Percentiles rank a stretch among this genome's conserved stretches.
phyloP scores from a whole-genome alignment of 2,888 invertebrate genomes.

The Tachina grossa region DNA sequence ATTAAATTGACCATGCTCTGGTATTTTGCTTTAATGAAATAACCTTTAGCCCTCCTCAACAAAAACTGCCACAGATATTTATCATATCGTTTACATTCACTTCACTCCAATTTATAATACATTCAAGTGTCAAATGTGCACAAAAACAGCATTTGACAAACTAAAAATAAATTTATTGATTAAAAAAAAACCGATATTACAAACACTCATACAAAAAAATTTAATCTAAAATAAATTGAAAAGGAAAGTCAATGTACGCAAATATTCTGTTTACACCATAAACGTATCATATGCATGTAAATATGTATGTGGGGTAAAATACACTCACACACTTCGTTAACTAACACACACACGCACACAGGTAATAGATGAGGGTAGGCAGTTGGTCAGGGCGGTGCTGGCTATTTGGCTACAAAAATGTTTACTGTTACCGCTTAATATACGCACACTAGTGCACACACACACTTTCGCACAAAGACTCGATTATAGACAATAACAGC shows the following conservation, averaged over 20 bases:
- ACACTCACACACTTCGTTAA: not conserved
- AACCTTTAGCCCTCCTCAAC: slow-evolving; percentile 67
- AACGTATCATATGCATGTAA: not conserved
- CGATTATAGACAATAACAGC: not conserved
- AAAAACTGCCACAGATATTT: slow-evolving; percentile 55
- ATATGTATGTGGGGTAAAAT: not conserved
- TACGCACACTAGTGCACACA: not conserved
- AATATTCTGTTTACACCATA: slow-evolving; percentile 57
- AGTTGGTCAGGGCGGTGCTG: slow-evolving; percentile 6
- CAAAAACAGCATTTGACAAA: slow-evolving; percentile 51
- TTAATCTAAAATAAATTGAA: slow-evolving; percentile 46
- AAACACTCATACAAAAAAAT: slow-evolving; percentile 30
- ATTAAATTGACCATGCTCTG: slow-evolving; percentile 54
- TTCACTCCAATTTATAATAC: slow-evolving; percentile 66
- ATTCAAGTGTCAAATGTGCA: slow-evolving; percentile 66
- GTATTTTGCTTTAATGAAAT: slow-evolving; percentile 59
- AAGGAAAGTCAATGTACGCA: slow-evolving; percentile 68
- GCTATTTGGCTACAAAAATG: slow-evolving; percentile 9
- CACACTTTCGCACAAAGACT: not conserved
- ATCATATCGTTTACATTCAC: slow-evolving; percentile 68
- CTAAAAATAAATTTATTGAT: slow-evolving; percentile 46
- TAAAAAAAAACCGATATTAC: not conserved
- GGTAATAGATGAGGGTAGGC: not conserved
- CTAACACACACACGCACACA: not conserved
- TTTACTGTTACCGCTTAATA: slow-evolving; percentile 36